These are phyloP conservation scores for Chelonus insularis DNA, from an alignment of 1,140 invertebrate species.

Conservation along the genomic window DNA sequence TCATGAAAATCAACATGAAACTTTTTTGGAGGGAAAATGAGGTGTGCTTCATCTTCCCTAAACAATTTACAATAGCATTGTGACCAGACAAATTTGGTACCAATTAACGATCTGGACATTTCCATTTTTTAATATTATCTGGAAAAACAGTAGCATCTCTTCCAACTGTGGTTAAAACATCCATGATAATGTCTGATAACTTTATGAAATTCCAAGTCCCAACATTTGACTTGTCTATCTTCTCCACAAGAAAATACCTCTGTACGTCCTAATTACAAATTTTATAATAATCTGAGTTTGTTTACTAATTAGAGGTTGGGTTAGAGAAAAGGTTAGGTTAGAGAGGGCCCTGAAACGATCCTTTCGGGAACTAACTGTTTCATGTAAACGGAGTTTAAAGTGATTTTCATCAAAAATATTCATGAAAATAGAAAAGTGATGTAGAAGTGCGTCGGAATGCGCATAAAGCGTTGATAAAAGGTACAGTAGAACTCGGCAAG, in stretches of 20 bases:
- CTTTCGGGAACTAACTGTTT: too few species aligned
- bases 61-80: slow-evolving; percentile 96
- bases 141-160: slow-evolving; percentile 96
- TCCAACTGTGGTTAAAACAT: slow-evolving; percentile 92
- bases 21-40: too few species aligned
- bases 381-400: too few species aligned
- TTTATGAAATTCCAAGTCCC: slow-evolving; percentile 99
- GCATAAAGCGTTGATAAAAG: neutral
- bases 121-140: slow-evolving; percentile 99
- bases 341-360: too few species aligned
- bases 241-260: slow-evolving; percentile 99
- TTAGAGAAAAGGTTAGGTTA: too few species aligned
- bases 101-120: slow-evolving; percentile 97
- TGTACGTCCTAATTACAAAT: too few species aligned
- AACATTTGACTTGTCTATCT: slow-evolving; percentile 99
- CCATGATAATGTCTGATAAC: slow-evolving; percentile 99
- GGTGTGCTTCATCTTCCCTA: too few species aligned
- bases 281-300: too few species aligned
- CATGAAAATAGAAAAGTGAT: too few species aligned
- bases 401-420: too few species aligned
- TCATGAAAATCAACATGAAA: too few species aligned
- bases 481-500: slow-evolving; percentile 8
- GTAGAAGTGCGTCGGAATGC: neutral
- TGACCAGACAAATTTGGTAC: slow-evolving; percentile 97
- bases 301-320: too few species aligned